phyloP scores from a whole-genome alignment of 2,797 vertebrate species.

The Petrocephalus sullivani region DNA sequence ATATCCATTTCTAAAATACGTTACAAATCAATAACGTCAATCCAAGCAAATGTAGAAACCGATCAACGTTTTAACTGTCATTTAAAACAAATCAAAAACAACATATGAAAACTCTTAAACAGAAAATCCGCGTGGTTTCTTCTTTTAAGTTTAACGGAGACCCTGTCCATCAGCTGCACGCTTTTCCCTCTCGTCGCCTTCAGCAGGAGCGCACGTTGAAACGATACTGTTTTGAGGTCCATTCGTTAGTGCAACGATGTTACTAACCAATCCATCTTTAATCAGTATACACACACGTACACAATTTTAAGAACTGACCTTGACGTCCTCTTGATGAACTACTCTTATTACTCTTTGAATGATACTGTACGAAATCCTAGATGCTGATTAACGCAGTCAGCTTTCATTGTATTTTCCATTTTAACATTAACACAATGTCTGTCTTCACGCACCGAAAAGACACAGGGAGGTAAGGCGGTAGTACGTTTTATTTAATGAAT shows the following conservation, averaged over 20 bases:
- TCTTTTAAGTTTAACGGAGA: neutral
- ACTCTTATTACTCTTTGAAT: neutral
- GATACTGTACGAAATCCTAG: neutral
- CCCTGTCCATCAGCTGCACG: neutral
- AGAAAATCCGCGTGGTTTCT: neutral
- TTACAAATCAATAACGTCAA: neutral
- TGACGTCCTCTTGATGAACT: neutral
- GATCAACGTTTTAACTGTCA: neutral
- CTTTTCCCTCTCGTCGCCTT: neutral
- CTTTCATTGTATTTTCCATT: neutral
- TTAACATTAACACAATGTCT: neutral
- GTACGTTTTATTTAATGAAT: neutral
- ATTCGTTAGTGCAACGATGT: constrained; percentile 78
- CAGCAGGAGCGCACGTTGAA: constrained; percentile 60
- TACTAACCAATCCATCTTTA: constrained; percentile 78
- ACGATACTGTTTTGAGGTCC: constrained; percentile 79
- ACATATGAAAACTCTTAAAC: neutral
- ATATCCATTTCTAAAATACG: neutral
- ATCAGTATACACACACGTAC: constrained; percentile 48
- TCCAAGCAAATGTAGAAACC: neutral
- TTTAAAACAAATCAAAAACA: neutral
- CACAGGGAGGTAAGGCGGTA: neutral
- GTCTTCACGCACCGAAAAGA: neutral
- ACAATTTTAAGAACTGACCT: neutral
- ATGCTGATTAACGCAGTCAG: neutral